These are phyloP conservation scores for Meloidogyne exigua DNA, from an alignment of 1,140 invertebrate genomes.

Conservation along the genomic window DNA sequence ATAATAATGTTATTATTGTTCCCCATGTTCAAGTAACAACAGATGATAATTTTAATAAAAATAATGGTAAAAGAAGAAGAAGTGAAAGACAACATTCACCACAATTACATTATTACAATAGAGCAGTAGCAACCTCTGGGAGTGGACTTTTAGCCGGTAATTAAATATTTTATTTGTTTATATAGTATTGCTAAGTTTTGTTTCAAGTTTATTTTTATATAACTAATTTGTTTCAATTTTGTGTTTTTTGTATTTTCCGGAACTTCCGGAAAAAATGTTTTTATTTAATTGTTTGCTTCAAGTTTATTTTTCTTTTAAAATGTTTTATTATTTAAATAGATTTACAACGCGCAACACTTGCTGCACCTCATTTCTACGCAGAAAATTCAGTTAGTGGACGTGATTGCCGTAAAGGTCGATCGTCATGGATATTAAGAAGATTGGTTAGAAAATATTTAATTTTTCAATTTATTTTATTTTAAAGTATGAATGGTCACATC, in stretches of 20 bases:
- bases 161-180: background rate
- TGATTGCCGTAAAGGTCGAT: conserved; percentile 47
- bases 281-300: too few relatives aligned
- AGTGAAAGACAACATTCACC: background rate
- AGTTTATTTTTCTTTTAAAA: too few relatives aligned
- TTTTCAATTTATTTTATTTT: conserved; percentile 14
- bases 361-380: conserved; percentile 61
- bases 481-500: conserved; percentile 61
- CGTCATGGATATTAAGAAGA: conserved; percentile 61
- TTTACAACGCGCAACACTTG: conserved; percentile 61
- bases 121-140: conserved; percentile 56
- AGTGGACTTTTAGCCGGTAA: conserved; percentile 55
- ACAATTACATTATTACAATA: conserved; percentile 55
- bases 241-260: background rate
- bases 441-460: conserved; percentile 36
- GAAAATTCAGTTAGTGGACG: conserved; percentile 48
- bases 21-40: conserved; percentile 61
- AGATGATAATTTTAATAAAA: background rate
- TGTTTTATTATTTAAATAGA: conserved; percentile 48
- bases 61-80: background rate
- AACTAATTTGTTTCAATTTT: too few relatives aligned
- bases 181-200: too few relatives aligned
- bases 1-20: conserved; percentile 62
- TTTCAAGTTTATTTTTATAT: too few relatives aligned
- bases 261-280: background rate